phyloP scores from a whole-genome alignment of 2,888 invertebrate genomes.

The Philereme transversata region DNA sequence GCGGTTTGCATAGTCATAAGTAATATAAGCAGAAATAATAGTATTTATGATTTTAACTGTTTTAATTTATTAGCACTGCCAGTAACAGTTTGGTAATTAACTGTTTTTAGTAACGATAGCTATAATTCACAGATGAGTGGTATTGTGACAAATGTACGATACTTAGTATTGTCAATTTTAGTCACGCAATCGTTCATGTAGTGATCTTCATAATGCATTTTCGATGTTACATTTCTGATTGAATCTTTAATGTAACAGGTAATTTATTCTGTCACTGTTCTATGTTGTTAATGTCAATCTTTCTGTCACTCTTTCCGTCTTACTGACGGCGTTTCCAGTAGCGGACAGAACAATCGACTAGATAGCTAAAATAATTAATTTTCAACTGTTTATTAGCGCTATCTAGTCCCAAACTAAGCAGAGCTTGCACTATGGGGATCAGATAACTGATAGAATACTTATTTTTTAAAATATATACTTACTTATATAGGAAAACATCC shows the following conservation, averaged over 20 bases:
- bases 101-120: conserved; percentile 29
- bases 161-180: conserved; percentile 5
- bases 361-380: too few species aligned
- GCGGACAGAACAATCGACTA: neutral
- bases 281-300: conserved; percentile 20
- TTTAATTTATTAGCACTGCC: conserved; percentile 23
- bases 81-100: conserved; percentile 22
- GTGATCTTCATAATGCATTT: conserved; percentile 12
- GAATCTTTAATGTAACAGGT: conserved; percentile 15
- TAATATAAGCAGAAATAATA: conserved; percentile 5
- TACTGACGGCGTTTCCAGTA: conserved; percentile 13
- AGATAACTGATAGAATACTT: too few species aligned
- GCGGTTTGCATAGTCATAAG: neutral
- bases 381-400: too few species aligned
- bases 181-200: conserved; percentile 23
- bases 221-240: conserved; percentile 18
- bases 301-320: conserved; percentile 13
- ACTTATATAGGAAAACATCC: too few species aligned
- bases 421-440: too few species aligned
- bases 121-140: conserved; percentile 22
- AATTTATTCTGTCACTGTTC: conserved; percentile 14
- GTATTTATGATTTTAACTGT: conserved; percentile 16
- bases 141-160: conserved; percentile 26
- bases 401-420: too few species aligned
- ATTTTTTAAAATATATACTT: too few species aligned